Evolutionary conservation across 2,113 vertebrate species (phyloP), one percentile per base, ranked within the genome.

Genomic region (Machaerirhynchus nigripectus): DNA sequence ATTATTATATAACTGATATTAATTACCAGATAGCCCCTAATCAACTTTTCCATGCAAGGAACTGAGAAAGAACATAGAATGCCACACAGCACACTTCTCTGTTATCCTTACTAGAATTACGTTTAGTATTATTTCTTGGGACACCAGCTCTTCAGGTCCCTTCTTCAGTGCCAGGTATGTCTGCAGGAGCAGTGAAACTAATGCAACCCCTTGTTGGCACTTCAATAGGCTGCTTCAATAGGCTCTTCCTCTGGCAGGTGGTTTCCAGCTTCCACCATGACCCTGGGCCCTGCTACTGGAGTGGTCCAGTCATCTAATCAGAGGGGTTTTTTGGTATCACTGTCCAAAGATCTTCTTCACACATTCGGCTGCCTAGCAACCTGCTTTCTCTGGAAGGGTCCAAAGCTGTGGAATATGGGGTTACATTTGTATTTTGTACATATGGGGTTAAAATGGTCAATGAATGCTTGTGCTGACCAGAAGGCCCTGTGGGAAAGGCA

Each of bases 291-390:
- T 59, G 6, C 12, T n/a, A 7, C 27, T 24, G 22, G 8, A 57
- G 22, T 5, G 5, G 6, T 46, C 31, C 40, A 56, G 15, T 13
- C 46, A 35, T 49, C 24, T 44, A 39, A n/a, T 21, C 30, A 53
- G 30, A 68, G 15, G 11, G 26, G 3, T 0, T 17, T 75, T 79
- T 39, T 7, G 2, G 11, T 18, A 22, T 13, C 15, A 6, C 6
- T 74, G 4, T 70, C 22, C 11, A 31, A 37, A 91, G 2, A 12
- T 27, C 15, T 47, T 39, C 46, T 74, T 31, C 42, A 46, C 1
- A 2, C 6, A 18, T 40, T 74, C 74, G 55, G 3, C 40, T 78
- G 16, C 16, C 40, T 50, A 44, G 23, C 6, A 31, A 33, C 20
- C 16, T 86, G 35, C 23, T 47, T 47, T 6, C 30, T 68, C 13